Evolutionary conservation across 2,113 vertebrate species (phyloP), one percentile per base, ranked within the genome.

Genomic region (Erpornis zantholeuca): DNA sequence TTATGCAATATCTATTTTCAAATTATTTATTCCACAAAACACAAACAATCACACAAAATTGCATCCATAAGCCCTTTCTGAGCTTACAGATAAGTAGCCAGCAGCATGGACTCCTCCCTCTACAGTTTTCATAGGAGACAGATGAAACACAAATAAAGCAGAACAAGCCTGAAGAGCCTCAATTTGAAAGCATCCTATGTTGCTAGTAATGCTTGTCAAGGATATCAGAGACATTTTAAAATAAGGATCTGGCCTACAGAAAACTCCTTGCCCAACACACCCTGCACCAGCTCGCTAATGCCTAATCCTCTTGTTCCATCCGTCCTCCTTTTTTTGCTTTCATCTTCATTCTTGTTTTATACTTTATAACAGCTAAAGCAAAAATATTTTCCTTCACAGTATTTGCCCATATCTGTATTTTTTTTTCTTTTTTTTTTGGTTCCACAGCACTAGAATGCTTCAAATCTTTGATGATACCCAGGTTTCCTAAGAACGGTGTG

Each of bases 401-500:
- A 53, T 56, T 42, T 42, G 3, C 17, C 21, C 7, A 15, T n/a
- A 44, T 11, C 2, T 12, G 4, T 42, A 42, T 12, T 23, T 5
- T 38, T 18, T 29, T 17, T 38, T 5, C 31, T 18, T 29, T 17
- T 18, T 10, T 56, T 11, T 17, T 15, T 15, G 3, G 10, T 47
- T 40, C 3, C 12, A 56, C 2, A 20, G 23, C 28, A 2, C 40
- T 17, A 73, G 4, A 45, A 59, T 7, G 2, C 7, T 33, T 79
- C 22, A 73, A 65, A n/a, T 31, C 28, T 75, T 63, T 27, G 15
- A 14, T 50, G 25, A 12, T 56, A 6, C 3, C 29, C 21, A 35
- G 4, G 8, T 80, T 84, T 63, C 20, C 7, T 42, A 59, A 47
- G 4, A 57, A 54, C 1, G 0, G 1, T 0, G 0, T 28, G 15